Conservation (phyloP, 2,113 vertebrate species). For the Paramormyrops kingsleyae region DNA sequence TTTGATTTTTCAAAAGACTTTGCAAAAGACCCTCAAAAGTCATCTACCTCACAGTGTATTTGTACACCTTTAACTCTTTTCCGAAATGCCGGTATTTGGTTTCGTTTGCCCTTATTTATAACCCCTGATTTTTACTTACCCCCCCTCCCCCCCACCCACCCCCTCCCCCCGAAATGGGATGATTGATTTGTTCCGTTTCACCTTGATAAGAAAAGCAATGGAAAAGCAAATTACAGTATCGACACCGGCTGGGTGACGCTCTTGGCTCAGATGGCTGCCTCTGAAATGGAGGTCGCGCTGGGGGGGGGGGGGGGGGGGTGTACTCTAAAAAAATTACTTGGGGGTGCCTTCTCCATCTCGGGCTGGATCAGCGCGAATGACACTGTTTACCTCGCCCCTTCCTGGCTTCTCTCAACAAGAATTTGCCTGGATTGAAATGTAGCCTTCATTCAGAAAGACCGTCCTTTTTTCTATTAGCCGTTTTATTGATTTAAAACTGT, state of each 20-base stretch:
- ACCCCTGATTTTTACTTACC: slow-evolving; percentile 48
- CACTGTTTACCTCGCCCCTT: neutral
- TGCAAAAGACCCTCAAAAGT: slow-evolving; percentile 61
- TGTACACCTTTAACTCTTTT: slow-evolving; percentile 52
- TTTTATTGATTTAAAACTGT: neutral
- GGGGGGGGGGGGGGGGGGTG: slow-evolving; percentile 11
- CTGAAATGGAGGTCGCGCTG: slow-evolving; percentile 48
- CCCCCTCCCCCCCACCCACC: neutral
- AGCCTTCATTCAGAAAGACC: neutral
- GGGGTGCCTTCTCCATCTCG: slow-evolving; percentile 7
- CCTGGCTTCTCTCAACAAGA: neutral
- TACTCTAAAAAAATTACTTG: slow-evolving; percentile 28
- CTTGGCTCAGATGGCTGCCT: slow-evolving; percentile 55
- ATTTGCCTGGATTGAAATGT: neutral
- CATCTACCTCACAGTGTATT: slow-evolving; percentile 62
- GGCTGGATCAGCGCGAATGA: neutral
- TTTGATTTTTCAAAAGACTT: slow-evolving; percentile 59
- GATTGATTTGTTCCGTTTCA: slow-evolving; percentile 69
- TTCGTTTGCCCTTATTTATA: slow-evolving; percentile 52
- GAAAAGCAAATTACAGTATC: slow-evolving; percentile 66
- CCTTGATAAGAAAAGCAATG: slow-evolving; percentile 66
- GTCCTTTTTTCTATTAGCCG: neutral
- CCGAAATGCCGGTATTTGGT: slow-evolving; percentile 54
- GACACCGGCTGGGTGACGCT: slow-evolving; percentile 55
- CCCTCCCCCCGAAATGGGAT: slow-evolving; percentile 42